Evolutionary conservation across 2,888 invertebrate genomes (phyloP), one percentile per base, ranked within the genome.

Genomic region (Oasisia sp.): DNA sequence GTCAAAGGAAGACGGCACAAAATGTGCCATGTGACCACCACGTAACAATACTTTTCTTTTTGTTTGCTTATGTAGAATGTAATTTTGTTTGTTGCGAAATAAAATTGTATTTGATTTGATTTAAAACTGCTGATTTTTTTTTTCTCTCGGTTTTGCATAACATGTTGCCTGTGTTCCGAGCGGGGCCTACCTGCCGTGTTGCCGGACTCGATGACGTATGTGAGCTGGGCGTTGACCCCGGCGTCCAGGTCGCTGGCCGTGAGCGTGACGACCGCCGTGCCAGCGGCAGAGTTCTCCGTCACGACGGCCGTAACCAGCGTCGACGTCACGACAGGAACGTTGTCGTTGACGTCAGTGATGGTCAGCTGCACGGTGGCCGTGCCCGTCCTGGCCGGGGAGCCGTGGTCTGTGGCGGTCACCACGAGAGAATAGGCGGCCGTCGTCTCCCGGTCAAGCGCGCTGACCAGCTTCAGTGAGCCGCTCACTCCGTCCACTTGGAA

Each of bases 201-300:
- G 3, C 58, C 92, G 38, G 93, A 93, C 12, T 32, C 93, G 89
- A 96, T 94, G 8, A 92, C 32, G 92, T 94, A 95, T 9, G 92
- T 92, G 32, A 95, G 91, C 32, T 93, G 93, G 8, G 93, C 94
- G 92, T 95, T 95, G 74, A 93, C 94, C 4, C 94, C 94, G 1
- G 90, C 32, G 91, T 94, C 94, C 12, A 74, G 91, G 89, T 94
- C 94, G 45, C 14, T 45, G 2, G 89, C 91, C 3, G n/a, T 44
- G 32, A 91, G 50, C 11, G n/a, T 91, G 32, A 91, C 32, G 4
- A 93, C 92, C 90, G 89, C 89, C 45, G 92, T 91, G 74, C 32
- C 93, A 14, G 91, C 92, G 32, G 92, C 89, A 8, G 90, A 56
- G 89, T 92, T 89, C 91, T 94, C 94, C 0, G n/a, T 27, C 32